Evolutionary conservation across 1,140 invertebrate genomes (phyloP), one percentile per base, ranked within the genome.

Genomic region (Himalopsyche phryganea): DNA sequence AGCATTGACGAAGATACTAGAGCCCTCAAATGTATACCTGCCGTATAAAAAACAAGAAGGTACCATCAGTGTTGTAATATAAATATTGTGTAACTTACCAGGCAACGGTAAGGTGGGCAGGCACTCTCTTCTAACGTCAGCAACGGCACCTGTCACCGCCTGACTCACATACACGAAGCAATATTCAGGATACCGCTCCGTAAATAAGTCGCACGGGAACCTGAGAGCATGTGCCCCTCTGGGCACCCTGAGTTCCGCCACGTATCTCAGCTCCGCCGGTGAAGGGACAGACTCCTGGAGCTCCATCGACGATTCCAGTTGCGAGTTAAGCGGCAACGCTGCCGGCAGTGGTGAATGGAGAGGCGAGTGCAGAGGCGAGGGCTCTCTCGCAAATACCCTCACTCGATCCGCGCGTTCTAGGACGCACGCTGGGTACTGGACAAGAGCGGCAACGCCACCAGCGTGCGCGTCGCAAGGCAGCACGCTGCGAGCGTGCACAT

Each of bases 111-210:
- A 74, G 0, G 90, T 91, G 1, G 89, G 89, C 23, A 92, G 81
- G 66, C 90, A 92, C 68, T 90, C 85, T 75, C 86, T 85, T 52
- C 87, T 78, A 1, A 92, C 87, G 70, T 92, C 88, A 6, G 85
- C 83, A 48, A 92, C 89, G 1, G 90, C 89, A 1, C 88, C 88
- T 1, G 84, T 90, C 19, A 89, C 85, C 0, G 89, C 86, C 60
- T 90, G 85, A 38, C 86, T 91, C 4, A 91, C 88, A 68, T 92
- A 92, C 46, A 89, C 84, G 72, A 92, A 92, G 72, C 90, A 92
- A 65, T 92, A 92, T 66, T 91, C 89, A 28, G 90, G 83, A 67
- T 84, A 92, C 36, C 84, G 80, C 70, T 91, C 89, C 15, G 82
- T 85, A 72, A 92, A 91, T 1, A 90, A 77, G n/a, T 90, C 85